These are phyloP conservation scores for Cassiopea xamachana DNA, from an alignment of 30 jellyfish, hydroid and myxozoan genomes.

Conservation along the genomic window DNA sequence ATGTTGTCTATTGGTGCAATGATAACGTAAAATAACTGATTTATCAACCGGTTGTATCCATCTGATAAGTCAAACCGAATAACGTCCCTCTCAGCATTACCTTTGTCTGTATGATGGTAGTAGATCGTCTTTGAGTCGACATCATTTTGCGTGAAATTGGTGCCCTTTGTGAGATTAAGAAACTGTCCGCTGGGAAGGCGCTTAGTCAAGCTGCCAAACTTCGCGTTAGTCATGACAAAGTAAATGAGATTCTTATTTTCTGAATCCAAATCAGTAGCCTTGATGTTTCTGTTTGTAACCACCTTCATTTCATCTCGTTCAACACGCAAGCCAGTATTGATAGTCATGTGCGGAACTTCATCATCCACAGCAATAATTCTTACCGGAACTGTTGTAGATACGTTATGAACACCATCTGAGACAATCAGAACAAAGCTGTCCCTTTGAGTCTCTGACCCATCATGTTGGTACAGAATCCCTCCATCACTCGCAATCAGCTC, in stretches of 20 bases:
- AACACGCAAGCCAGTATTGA: conserved; percentile 82
- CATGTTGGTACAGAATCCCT: conserved; percentile 89
- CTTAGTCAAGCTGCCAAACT: conserved; percentile 71
- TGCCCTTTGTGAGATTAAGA: conserved; percentile 78
- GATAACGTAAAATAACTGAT: conserved; percentile 84
- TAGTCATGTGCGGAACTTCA: conserved; percentile 90
- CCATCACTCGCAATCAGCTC: conserved; percentile 75
- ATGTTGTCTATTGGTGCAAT: conserved; percentile 90
- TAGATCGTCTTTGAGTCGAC: conserved; percentile 71
- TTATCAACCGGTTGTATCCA: conserved; percentile 91
- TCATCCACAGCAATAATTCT: conserved; percentile 92
- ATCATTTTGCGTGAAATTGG: conserved; percentile 88
- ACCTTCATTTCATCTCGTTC: conserved; percentile 91
- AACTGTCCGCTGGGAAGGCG: conserved; percentile 45
- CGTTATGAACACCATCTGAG: conserved; percentile 92
- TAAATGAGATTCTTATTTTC: conserved; percentile 63
- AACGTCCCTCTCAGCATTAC: conserved; percentile 86
- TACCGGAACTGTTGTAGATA: conserved; percentile 67
- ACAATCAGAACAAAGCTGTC: conserved; percentile 84
- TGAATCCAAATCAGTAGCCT: conserved; percentile 92
- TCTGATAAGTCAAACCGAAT: conserved; percentile 95
- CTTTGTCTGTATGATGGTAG: conserved; percentile 71
- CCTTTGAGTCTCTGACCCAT: conserved; percentile 87
- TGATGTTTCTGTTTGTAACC: conserved; percentile 79
- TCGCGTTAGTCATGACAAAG: conserved; percentile 78